Evolutionary conservation across 2,888 invertebrate genomes (phyloP).

Genomic region (Nebria salina): DNA sequence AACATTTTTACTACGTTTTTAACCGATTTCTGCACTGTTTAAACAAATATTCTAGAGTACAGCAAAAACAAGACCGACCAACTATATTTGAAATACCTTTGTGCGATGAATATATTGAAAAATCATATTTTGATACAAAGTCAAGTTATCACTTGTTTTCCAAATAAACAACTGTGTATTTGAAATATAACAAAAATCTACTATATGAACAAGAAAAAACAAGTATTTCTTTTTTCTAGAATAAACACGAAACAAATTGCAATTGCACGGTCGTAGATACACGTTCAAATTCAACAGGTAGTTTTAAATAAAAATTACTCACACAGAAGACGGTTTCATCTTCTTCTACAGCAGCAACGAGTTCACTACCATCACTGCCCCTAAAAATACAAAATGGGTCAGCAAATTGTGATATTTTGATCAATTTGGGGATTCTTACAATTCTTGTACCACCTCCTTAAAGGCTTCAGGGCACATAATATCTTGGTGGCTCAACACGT

Average conservation of each 20-base stretch:
- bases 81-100: neutral
- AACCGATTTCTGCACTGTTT: neutral
- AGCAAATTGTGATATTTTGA: neutral
- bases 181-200: slow-evolving; percentile 13
- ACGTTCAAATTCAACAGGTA: neutral
- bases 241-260: neutral
- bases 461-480: slow-evolving; percentile 35
- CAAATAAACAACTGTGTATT: slow-evolving; percentile 5
- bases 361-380: slow-evolving; percentile 35
- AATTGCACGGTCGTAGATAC: neutral
- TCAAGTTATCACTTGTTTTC: neutral
- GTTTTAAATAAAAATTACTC: slow-evolving; percentile 19
- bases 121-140: neutral
- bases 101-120: neutral
- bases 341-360: slow-evolving; percentile 40
- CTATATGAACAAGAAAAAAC: neutral
- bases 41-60: neutral
- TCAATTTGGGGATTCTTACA: slow-evolving; percentile 25
- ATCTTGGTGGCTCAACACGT: slow-evolving; percentile 21
- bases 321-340: slow-evolving; percentile 41
- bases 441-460: slow-evolving; percentile 36
- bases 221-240: neutral
- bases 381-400: slow-evolving; percentile 11
- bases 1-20: neutral
- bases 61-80: neutral